Base-by-base conservation (phyloP, 1,140 invertebrate species). In the Coboldia fuscipes region DNA sequence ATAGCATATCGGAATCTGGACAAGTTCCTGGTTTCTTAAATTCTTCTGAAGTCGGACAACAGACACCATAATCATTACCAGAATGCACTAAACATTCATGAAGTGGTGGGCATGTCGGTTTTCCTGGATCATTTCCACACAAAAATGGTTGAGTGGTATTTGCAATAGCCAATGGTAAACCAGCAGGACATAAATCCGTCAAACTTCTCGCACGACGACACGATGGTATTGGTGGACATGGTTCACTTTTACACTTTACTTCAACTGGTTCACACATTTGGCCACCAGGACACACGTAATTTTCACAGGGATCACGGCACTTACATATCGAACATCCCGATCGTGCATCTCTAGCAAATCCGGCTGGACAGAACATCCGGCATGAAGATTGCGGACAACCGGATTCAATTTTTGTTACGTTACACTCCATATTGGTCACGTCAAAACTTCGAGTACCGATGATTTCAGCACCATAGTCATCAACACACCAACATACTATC, bases 321-420 rank as follows among this genome's bases (percentile, higher is more conserved):
- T 74, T 68, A 54, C 83, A 88, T 13, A 77, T 56, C 0, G 72
- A 70, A 50, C 82, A 88, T 4, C 82, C 81, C 0, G 51, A 61
- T 13, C 41, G 41, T 1, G 45, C 26, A 33, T 73, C 68, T 1
- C 57, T 42, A 37, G 68, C 66, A 50, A 86, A 86, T 29, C 78
- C 80, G 39, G 80, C 66, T 0, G 80, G 78, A 48, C 82, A 88
- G 33, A 84, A 64, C 81, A 86, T 86, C n/a, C 81, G 67, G 43
- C 81, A 86, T 1, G 71, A 76, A 39, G 78, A 75, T 0, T 74
- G 75, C 2, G 75, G 70, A 44, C 82, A 86, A 3, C 67, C 57
- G 19, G 65, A 63, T 1, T 14, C 31, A 47, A 39, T 54, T n/a
- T n/a, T n/a, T n/a, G 46, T 58, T 56, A 74, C 66, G 7, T 72